Evolutionary conservation across 2,888 invertebrate genomes (phyloP), one percentile per base, ranked within the genome.

Genomic region (Lasioglossum zephyrum): DNA sequence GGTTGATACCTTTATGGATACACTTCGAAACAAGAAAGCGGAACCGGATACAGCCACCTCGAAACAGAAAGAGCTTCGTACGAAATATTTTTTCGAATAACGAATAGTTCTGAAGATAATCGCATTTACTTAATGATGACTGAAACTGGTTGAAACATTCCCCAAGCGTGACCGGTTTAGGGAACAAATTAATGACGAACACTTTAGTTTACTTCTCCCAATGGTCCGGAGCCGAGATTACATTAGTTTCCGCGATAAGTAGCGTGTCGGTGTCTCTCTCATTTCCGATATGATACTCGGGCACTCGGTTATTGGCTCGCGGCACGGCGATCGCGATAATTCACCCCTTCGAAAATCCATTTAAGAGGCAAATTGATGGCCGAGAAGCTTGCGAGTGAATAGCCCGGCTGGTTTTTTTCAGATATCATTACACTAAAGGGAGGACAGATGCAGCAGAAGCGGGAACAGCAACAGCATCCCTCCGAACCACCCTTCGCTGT

Each of bases 401-500:
- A 78, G 87, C 72, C 77, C 77, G 79, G 85, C 83, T 76, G 83
- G 88, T 85, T 91, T 77, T 77, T 90, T 89, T 85, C 79, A 89
- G 93, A 93, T 94, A 94, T 94, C 94, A 94, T 94, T 94, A 94
- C 93, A 91, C 91, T 89, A 89, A 92, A 92, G 92, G 92, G 92
- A 92, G 92, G 92, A 92, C 94, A 94, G 94, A 94, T 94, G 94
- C 94, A 93, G 91, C 89, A 88, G 88, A 86, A 89, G 53, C 82
- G 73, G 57, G 79, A 77, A 81, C 66, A 87, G 84, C 81, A 83
- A 79, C 92, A 60, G 88, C 92, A 92, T 92, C 91, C 89, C 88
- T 90, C 89, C 79, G 78, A 77, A 82, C 77, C 88, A 91, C 90
- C 91, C 89, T 73, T 91, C 86, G 88, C 88, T 79, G 41, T 77